Evolutionary conservation across 1,140 invertebrate species (phyloP).

Genomic region (Hestina assimilis): DNA sequence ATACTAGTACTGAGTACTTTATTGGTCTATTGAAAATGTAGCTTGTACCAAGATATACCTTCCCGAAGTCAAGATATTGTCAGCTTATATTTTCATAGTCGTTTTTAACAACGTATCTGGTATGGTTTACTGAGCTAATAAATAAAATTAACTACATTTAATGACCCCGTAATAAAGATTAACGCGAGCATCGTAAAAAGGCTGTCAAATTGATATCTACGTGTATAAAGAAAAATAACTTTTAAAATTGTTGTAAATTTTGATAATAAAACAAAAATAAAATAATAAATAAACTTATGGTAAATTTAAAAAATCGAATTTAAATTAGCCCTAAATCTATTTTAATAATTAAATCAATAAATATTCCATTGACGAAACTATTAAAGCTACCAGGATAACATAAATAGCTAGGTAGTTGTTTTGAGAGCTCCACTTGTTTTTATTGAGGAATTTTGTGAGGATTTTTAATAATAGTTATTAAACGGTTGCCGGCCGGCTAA

Average conservation of each 20-base stretch:
- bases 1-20: not conserved
- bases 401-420: slow-evolving; percentile 14
- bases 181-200: slow-evolving; percentile 9
- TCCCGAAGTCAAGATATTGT: not conserved
- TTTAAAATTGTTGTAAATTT: not conserved
- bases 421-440: slow-evolving; percentile 34
- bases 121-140: not conserved
- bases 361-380: not conserved
- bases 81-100: not conserved
- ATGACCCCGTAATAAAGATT: slow-evolving; percentile 8
- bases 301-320: not conserved
- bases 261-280: not conserved
- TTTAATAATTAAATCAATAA: not conserved
- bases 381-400: slow-evolving; percentile 19
- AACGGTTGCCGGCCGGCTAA: slow-evolving; percentile 62
- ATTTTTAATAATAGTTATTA: slow-evolving; percentile 72
- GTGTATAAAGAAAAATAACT: slow-evolving; percentile 5
- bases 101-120: not conserved
- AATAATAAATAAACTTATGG: not conserved
- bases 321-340: not conserved
- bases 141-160: not conserved
- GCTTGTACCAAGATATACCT: not conserved
- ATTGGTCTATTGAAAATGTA: not conserved
- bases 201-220: slow-evolving; percentile 15
- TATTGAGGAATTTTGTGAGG: slow-evolving; percentile 56